These are phyloP conservation scores for Nesidiocoris tenuis DNA, from an alignment of 2,888 invertebrate genomes.

Conservation along the genomic window DNA sequence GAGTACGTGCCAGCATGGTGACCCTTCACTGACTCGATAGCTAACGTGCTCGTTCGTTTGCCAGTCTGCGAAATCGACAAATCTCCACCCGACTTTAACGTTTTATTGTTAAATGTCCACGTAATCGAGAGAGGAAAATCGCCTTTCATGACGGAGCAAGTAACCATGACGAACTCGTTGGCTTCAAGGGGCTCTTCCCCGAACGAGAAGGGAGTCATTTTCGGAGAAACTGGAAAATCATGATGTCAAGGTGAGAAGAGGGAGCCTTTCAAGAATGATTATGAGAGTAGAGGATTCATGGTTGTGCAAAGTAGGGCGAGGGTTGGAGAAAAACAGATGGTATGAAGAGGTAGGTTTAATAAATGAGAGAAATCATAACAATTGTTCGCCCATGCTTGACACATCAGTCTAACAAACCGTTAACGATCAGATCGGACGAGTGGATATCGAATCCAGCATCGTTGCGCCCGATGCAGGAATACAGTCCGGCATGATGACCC, in stretches of 20 bases:
- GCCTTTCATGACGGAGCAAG: slow-evolving; percentile 59
- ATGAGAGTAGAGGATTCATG: neutral
- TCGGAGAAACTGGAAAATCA: slow-evolving; percentile 50
- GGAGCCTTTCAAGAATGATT: neutral
- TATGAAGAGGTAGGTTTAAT: too few species aligned
- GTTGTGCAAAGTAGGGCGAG: slow-evolving; percentile 10
- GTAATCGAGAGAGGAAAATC: slow-evolving; percentile 66
- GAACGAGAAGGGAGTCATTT: slow-evolving; percentile 51
- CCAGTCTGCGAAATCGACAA: slow-evolving; percentile 61
- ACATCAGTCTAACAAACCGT: slow-evolving; percentile 58
- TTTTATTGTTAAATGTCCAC: slow-evolving; percentile 63
- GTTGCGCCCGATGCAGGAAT: slow-evolving; percentile 71
- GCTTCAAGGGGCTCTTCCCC: slow-evolving; percentile 53
- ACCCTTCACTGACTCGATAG: slow-evolving; percentile 67
- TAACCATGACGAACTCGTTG: slow-evolving; percentile 55
- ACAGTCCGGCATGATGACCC: slow-evolving; percentile 71
- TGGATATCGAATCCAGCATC: slow-evolving; percentile 67
- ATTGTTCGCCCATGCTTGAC: neutral
- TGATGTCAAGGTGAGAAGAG: slow-evolving; percentile 45
- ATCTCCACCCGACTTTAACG: slow-evolving; percentile 58
- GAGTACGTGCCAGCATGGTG: slow-evolving; percentile 74
- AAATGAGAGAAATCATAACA: too few species aligned
- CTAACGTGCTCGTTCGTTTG: slow-evolving; percentile 64
- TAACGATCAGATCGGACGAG: slow-evolving; percentile 67
- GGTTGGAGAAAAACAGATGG: too few species aligned